Conservation (phyloP, 2,113 vertebrate species). For the Sinocyclocheilus grahami region DNA sequence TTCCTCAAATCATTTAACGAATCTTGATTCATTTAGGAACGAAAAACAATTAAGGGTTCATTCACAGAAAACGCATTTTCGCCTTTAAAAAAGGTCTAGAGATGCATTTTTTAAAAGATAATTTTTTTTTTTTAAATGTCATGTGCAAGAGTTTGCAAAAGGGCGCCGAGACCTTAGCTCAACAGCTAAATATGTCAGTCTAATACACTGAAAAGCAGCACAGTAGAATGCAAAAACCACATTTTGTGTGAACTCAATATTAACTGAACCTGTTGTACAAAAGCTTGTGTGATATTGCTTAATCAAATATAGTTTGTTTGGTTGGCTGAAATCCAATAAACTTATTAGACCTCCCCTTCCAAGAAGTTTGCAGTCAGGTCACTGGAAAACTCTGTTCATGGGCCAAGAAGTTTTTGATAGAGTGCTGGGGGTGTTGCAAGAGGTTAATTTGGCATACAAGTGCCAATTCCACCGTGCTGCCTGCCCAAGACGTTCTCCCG, state of each 20-base stretch:
- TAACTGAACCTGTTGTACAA: neutral
- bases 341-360: neutral
- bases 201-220: neutral
- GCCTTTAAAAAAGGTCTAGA: too few species aligned
- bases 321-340: neutral
- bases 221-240: neutral
- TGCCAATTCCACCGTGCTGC: neutral
- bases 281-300: neutral
- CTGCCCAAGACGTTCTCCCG: slow-evolving; percentile 17
- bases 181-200: too few species aligned
- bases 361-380: neutral
- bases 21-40: too few species aligned
- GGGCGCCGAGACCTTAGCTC: too few species aligned
- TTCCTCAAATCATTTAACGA: too few species aligned
- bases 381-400: neutral
- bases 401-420: neutral
- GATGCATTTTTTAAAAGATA: too few species aligned
- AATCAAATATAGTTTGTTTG: neutral
- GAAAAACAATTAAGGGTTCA: too few species aligned
- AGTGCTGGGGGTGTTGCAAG: slow-evolving; percentile 20
- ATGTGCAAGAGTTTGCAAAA: too few species aligned
- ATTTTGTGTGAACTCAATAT: neutral
- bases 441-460: slow-evolving; percentile 27
- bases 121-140: too few species aligned
- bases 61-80: too few species aligned